Base-by-base conservation (phyloP, 2,888 invertebrate species). In the Plagodis pulveraria region DNA sequence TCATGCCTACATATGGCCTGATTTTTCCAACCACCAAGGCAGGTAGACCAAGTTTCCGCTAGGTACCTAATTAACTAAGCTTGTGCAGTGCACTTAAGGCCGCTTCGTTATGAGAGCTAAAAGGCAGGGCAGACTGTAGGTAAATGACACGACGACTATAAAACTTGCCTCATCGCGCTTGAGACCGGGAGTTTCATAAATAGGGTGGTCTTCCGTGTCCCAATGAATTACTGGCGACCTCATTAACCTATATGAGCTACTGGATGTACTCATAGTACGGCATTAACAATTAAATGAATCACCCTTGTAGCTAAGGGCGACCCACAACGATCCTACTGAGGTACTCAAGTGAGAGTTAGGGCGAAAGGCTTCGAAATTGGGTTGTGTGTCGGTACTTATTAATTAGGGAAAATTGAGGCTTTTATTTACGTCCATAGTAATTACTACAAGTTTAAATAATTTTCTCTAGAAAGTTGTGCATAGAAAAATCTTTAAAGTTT, bases 171-270 rank as follows among this genome's bases (percentile, higher is more conserved):
- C 74, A 75, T 78, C 69, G 73, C 69, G 62, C 63, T 58, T 63
- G 54, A 50, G 58, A 59, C 50, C 53, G 63, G 65, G 74, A 71
- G 65, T 80, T 84, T 83, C 81, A 83, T 83, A 84, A 78, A 78
- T 74, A 70, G 70, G 75, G 48, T 52, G 50, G 55, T 78, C 75
- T 82, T 84, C 77, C 82, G 78, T 82, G 81, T 81, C 82, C 78
- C 78, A 82, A 84, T 88, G 85, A 89, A 88, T 89, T 88, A 88
- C 83, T 80, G 78, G 82, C 72, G 80, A 83, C 84, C 89, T 87
- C 88, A 89, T 91, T 91, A 90, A 87, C 87, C 87, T 84, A 86
- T 78, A 88, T 84, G 81, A 83, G 82, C 78, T 72, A 69, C 52
- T 52, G 75, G 74, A 74, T 74, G 70, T 70, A 63, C 59, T 65